phyloP scores from a whole-genome alignment of 2,797 vertebrate genomes.

The Leptoclinus maculatus region DNA sequence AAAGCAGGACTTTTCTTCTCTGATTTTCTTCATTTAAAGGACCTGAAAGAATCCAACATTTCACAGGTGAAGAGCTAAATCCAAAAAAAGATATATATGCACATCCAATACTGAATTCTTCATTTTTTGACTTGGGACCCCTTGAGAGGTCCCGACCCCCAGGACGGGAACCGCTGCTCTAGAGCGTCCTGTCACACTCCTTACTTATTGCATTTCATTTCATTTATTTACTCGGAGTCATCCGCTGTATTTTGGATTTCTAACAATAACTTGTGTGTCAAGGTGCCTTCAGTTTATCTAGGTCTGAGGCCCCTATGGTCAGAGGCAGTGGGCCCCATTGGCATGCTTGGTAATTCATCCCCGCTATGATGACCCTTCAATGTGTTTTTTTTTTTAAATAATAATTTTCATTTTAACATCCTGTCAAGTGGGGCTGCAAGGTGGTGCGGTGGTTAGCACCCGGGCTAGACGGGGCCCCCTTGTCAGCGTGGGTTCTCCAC shows the following conservation, averaged over 20 bases:
- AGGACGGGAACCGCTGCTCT: background rate
- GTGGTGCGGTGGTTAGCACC: too few relatives aligned
- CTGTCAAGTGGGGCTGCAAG: background rate
- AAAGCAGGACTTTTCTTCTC: background rate
- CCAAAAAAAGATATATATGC: background rate
- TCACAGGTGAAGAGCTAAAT: background rate
- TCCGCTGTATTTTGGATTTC: background rate
- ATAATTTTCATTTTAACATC: background rate
- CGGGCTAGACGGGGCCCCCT: too few relatives aligned
- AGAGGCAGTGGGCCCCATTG: background rate
- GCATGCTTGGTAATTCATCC: background rate
- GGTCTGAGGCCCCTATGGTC: background rate
- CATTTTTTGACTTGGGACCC: background rate
- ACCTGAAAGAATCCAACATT: background rate
- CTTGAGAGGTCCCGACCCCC: background rate
- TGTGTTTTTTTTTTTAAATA: background rate
- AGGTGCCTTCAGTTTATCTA: background rate
- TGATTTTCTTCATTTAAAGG: background rate
- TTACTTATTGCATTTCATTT: background rate
- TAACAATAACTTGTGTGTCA: background rate
- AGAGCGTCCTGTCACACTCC: background rate
- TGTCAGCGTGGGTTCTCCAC: too few relatives aligned
- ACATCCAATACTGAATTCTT: background rate
- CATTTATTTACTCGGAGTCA: background rate
- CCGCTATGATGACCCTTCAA: background rate